Evolutionary conservation across 2,888 invertebrate species (phyloP).

Genomic region (Nomada hirtipes): DNA sequence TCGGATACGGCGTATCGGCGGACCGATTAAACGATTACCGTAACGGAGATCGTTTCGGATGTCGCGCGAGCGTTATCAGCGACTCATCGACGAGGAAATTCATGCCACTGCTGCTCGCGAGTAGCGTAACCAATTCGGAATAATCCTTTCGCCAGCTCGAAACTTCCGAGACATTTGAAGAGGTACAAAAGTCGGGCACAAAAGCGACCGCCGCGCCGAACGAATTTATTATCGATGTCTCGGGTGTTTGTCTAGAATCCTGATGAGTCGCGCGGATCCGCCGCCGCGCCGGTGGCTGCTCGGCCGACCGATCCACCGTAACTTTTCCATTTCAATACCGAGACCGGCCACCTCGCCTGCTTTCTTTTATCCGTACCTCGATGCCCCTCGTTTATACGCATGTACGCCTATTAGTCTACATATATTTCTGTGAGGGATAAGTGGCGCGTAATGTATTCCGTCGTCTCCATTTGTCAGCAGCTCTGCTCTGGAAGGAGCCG

Average conservation of each 20-base stretch:
- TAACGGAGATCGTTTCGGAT: conserved; percentile 60
- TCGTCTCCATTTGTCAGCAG: conserved; percentile 66
- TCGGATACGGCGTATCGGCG: conserved; percentile 30
- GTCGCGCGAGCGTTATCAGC: conserved; percentile 14
- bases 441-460: conserved; percentile 68
- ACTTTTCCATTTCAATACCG: conserved; percentile 60
- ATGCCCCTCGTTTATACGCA: conserved; percentile 52
- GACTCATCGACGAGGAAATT: neutral
- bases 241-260: conserved; percentile 5
- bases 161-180: conserved; percentile 27
- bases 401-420: conserved; percentile 69
- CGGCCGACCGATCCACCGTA: conserved; percentile 53
- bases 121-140: conserved; percentile 4
- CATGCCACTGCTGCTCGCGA: neutral
- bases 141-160: neutral
- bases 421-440: conserved; percentile 68
- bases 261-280: conserved; percentile 14
- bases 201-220: neutral
- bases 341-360: conserved; percentile 38
- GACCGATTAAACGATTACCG: conserved; percentile 68
- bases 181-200: neutral
- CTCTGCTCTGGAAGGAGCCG: conserved; percentile 24
- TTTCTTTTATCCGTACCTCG: conserved; percentile 59
- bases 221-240: conserved; percentile 51
- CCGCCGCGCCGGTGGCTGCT: conserved; percentile 43